Conservation (phyloP, 1,140 invertebrate species). For the Anoplophora glabripennis region DNA sequence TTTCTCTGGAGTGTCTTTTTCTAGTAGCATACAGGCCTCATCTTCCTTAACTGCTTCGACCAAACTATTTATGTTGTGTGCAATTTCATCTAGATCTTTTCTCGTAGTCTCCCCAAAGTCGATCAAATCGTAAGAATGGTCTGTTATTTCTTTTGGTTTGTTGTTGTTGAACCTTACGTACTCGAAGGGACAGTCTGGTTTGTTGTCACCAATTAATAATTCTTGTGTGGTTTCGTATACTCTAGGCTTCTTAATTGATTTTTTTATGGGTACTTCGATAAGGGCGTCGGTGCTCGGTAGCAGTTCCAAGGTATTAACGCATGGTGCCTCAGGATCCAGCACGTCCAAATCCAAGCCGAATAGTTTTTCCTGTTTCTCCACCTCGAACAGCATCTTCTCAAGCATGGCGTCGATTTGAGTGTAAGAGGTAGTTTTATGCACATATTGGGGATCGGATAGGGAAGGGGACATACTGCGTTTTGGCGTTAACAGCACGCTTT, state of each 20-base stretch:
- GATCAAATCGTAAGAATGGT: slow-evolving; percentile 37
- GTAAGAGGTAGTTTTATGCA: slow-evolving; percentile 37
- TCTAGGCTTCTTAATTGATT: slow-evolving; percentile 27
- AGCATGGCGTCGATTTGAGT: slow-evolving; percentile 45
- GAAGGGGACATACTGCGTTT: slow-evolving; percentile 28
- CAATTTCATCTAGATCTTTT: slow-evolving; percentile 16
- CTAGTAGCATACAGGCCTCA: slow-evolving; percentile 32
- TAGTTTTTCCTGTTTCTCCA: slow-evolving; percentile 42
- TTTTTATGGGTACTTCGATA: slow-evolving; percentile 46
- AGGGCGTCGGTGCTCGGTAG: slow-evolving; percentile 42
- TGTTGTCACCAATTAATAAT: slow-evolving; percentile 16
- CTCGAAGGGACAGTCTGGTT: slow-evolving; percentile 26
- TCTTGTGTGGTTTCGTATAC: slow-evolving; percentile 32
- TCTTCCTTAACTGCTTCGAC: slow-evolving; percentile 33
- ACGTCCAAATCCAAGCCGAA: slow-evolving; percentile 39
- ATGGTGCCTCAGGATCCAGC: slow-evolving; percentile 32
- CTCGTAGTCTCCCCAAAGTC: slow-evolving; percentile 15
- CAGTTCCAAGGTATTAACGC: slow-evolving; percentile 45
- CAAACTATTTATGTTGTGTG: slow-evolving; percentile 28
- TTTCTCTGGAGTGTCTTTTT: slow-evolving; percentile 27
- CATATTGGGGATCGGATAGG: slow-evolving; percentile 8
- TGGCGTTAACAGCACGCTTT: slow-evolving; percentile 40
- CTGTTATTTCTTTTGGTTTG: slow-evolving; percentile 5
- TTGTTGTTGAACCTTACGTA: slow-evolving; percentile 24
- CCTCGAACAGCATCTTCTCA: slow-evolving; percentile 44